A percentile compares a stretch with the other conserved stretches of the same genome.
Conservation (phyloP, 2,113 vertebrate species). For the Neofelis nebulosa region DNA sequence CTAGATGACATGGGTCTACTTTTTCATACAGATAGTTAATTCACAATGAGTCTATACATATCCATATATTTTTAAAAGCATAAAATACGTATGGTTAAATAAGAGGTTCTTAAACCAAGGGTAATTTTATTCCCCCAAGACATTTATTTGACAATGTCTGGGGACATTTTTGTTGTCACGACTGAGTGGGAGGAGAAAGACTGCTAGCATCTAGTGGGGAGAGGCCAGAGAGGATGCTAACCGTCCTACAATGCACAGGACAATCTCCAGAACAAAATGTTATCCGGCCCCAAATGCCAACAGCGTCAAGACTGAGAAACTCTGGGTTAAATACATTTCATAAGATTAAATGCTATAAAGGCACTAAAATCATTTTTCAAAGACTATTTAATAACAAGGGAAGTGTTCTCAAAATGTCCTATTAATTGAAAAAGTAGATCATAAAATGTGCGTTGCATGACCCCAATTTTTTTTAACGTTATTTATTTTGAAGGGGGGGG, state of each 20-base stretch:
- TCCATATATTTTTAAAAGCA: background rate
- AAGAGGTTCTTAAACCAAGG: background rate
- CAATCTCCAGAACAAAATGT: background rate
- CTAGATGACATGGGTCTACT: background rate
- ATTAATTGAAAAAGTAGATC: background rate
- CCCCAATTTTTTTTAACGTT: too few relatives aligned
- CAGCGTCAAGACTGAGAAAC: background rate
- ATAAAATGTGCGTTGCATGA: slow-evolving; percentile 9
- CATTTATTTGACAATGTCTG: background rate
- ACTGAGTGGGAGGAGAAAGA: background rate
- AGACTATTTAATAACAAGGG: background rate
- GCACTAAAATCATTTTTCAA: slow-evolving; percentile 36
- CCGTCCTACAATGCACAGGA: background rate
- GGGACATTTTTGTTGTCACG: background rate
- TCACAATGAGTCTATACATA: background rate
- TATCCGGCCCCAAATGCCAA: background rate
- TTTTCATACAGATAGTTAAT: slow-evolving; percentile 14
- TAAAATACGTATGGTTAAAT: background rate
- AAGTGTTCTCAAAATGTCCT: background rate
- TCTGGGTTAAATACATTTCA: background rate
- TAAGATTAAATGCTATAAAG: background rate
- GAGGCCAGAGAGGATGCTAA: background rate
- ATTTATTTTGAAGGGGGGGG: too few relatives aligned
- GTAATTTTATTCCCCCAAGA: background rate
- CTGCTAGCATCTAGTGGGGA: background rate